Base-by-base conservation (phyloP, 2,888 invertebrate genomes). In the Phania funesta region DNA sequence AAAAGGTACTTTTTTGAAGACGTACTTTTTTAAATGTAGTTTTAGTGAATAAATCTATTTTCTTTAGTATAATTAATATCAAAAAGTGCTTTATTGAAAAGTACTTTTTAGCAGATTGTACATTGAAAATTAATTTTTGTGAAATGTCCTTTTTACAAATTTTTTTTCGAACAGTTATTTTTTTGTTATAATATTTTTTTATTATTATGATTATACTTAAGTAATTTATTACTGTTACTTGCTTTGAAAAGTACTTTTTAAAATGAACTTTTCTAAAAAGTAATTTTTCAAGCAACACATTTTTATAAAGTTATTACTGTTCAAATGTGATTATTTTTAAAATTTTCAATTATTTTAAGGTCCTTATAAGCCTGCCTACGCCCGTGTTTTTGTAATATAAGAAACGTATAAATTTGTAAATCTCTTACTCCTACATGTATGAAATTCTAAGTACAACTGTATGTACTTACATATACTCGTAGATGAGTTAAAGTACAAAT, bases 401-500 rank as follows among this genome's bases (percentile, higher is more conserved):
- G 24, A 67, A 44, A 48, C 46, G 67, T 44, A 52, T 29, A 70
- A 60, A 70, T 77, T 29, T 48, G n/a, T 2, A n/a, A 13, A 44
- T 18, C 8, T 8, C 3, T n/a, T n/a, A n/a, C n/a, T n/a, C n/a
- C n/a, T n/a, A n/a, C n/a, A n/a, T 44, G 5, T 16, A 18, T 48
- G 20, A 18, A 9, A 32, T 41, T 24, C 7, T 3, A 20, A 38
- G 38, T 32, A 7, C 29, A 29, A 4, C 5, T 6, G 29, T 29
- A 29, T 29, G 29, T 29, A 7, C 7, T 4, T 29, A 7, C 7
- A 7, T 29, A 7, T 29, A 7, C 7, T 4, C 18, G 9, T 48
- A 5, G 60, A 24, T 18, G 16, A 70, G 24, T 58, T 50, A 52
- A 29, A 24, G 35, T 74, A 54, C 62, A 65, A 76, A 67, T 81